phyloP scores from a whole-genome alignment of 2,113 vertebrate species.

The Sarotherodon lohbergeri region DNA sequence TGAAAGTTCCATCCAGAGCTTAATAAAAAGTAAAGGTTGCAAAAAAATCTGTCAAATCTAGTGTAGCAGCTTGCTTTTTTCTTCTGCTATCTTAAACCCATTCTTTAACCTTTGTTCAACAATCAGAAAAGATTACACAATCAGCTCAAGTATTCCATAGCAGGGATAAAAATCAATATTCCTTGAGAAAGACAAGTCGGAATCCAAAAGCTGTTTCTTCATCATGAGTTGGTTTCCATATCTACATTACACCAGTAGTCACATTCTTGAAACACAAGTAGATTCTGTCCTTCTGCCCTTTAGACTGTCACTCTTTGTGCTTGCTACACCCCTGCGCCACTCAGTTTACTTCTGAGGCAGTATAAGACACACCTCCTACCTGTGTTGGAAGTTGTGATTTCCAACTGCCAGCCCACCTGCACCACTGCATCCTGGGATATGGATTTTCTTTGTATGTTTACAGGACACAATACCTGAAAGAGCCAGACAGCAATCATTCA shows the following conservation, averaged over 20 bases:
- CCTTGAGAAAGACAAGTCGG: not conserved
- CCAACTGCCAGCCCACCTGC: conserved; percentile 65
- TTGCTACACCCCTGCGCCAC: not conserved
- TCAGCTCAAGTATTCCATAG: not conserved
- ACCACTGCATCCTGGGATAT: conserved; percentile 77
- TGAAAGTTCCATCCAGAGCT: not conserved
- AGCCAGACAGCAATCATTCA: not conserved
- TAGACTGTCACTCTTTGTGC: conserved; percentile 23
- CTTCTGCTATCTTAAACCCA: not conserved
- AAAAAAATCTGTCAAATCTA: not conserved
- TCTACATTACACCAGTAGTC: not conserved
- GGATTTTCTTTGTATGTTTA: conserved; percentile 55
- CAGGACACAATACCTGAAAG: not conserved
- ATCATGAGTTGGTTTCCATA: not conserved
- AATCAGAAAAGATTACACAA: not conserved
- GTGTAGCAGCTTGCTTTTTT: not conserved
- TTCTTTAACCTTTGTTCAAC: not conserved
- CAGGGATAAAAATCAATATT: not conserved
- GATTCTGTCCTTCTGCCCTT: conserved; percentile 21
- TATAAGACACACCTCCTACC: conserved; percentile 64
- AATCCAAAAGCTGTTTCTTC: not conserved
- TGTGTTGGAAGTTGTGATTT: conserved; percentile 60
- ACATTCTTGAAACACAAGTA: not conserved
- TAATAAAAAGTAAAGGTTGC: not conserved
- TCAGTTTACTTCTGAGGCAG: conserved; percentile 1